Evolutionary conservation across 2,888 invertebrate species (phyloP).

Genomic region (Gortyna flavago): DNA sequence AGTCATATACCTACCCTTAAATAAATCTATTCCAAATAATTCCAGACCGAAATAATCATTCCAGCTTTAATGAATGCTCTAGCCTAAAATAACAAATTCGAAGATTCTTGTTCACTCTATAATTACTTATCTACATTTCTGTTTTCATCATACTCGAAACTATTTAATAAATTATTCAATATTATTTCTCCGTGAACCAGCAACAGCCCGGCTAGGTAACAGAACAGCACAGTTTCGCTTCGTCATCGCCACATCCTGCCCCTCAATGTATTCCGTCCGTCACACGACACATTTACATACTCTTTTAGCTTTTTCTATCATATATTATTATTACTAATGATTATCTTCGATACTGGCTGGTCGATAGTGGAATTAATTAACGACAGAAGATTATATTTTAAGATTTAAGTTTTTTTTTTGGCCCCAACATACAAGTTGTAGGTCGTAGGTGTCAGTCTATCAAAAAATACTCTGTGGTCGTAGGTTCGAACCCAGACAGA

Average conservation of each 20-base stretch:
- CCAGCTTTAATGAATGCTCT: background rate
- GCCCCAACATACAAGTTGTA: too few species aligned
- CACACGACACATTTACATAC: slow-evolving; percentile 73
- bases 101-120: background rate
- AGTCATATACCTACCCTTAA: too few species aligned
- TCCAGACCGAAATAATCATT: background rate
- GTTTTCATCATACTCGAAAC: background rate
- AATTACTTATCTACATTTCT: background rate
- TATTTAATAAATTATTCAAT: slow-evolving; percentile 32
- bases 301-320: slow-evolving; percentile 60
- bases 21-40: background rate
- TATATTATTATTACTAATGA: slow-evolving; percentile 51
- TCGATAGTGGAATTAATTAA: background rate
- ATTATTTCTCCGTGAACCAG: slow-evolving; percentile 27
- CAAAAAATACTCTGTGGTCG: too few species aligned
- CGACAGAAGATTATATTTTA: too few species aligned
- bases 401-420: too few species aligned
- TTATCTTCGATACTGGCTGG: slow-evolving; percentile 29
- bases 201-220: slow-evolving; percentile 5
- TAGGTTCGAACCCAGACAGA: background rate
- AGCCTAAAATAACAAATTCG: background rate
- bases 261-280: slow-evolving; percentile 61
- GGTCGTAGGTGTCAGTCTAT: too few species aligned
- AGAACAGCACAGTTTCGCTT: slow-evolving; percentile 60
- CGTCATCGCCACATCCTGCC: slow-evolving; percentile 78